A percentile compares a stretch with the other conserved stretches of the same genome.
These are phyloP conservation scores for Scaptomyza reducta DNA, from an alignment of 2,888 invertebrate species.

Conservation along the genomic window DNA sequence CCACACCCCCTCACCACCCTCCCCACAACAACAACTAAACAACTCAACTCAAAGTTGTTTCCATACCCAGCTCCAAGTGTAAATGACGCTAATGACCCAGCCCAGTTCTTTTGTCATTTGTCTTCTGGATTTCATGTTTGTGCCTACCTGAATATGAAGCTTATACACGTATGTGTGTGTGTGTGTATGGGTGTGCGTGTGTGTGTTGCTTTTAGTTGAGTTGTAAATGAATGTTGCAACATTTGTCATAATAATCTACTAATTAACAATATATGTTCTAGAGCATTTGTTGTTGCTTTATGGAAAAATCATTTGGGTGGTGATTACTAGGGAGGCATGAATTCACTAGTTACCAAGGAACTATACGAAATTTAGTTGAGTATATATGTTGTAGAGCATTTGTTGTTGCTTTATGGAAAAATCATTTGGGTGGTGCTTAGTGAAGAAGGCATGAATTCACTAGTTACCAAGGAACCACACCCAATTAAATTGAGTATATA, in stretches of 20 bases:
- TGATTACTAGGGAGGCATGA: no score
- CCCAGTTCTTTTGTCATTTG: slow-evolving; percentile 73
- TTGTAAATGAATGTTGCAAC: slow-evolving; percentile 76
- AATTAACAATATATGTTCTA: slow-evolving; percentile 41
- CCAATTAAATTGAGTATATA: no score
- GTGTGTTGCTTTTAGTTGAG: slow-evolving; percentile 48
- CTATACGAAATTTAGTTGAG: no score
- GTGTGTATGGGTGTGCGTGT: slow-evolving; percentile 19
- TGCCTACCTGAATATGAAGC: slow-evolving; percentile 7
- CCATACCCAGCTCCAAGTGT: slow-evolving; percentile 61
- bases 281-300: no score
- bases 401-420: no score
- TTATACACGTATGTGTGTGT: neutral
- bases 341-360: no score
- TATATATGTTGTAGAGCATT: no score
- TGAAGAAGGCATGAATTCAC: no score
- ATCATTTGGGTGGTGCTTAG: no score
- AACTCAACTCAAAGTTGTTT: slow-evolving; percentile 22
- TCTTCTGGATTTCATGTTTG: slow-evolving; percentile 29
- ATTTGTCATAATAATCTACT: slow-evolving; percentile 62
- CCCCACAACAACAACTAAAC: neutral
- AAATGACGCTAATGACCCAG: slow-evolving; percentile 79
- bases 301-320: no score
- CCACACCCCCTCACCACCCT: neutral
- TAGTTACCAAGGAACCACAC: no score